A percentile compares a stretch with the other conserved stretches of the same genome.
These are phyloP conservation scores for Phaonia tiefii DNA, from an alignment of 2,888 invertebrate genomes.

Conservation along the genomic window DNA sequence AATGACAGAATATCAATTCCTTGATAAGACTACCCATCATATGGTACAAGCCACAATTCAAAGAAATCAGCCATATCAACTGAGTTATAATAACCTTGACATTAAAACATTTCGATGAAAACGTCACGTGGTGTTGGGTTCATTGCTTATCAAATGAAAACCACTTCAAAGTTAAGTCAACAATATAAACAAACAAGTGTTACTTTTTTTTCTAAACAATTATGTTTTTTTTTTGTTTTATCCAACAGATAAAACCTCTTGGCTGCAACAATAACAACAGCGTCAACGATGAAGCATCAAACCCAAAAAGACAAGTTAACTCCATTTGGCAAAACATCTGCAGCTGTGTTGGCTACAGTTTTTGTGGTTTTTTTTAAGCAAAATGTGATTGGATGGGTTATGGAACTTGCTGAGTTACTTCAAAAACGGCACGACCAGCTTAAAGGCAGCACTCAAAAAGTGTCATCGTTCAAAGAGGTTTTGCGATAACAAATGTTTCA, in stretches of 20 bases:
- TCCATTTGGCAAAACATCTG: too few relatives aligned
- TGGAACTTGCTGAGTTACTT: constrained; percentile 57
- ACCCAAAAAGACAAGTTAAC: neutral
- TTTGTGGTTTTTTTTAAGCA: too few relatives aligned
- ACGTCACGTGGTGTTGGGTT: neutral
- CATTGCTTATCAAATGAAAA: constrained; percentile 31
- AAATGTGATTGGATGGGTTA: constrained; percentile 20
- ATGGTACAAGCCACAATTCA: neutral
- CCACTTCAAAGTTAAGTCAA: neutral
- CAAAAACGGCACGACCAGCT: neutral
- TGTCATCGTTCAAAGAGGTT: constrained; percentile 52
- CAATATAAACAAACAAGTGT: constrained; percentile 9
- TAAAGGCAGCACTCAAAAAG: constrained; percentile 37
- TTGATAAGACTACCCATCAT: too few relatives aligned
- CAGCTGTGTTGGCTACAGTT: constrained; percentile 17
- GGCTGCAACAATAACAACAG: neutral
- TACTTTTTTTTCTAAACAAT: too few relatives aligned
- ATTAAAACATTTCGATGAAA: constrained; percentile 20
- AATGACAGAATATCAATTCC: too few relatives aligned
- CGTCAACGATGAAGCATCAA: neutral
- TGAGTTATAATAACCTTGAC: constrained; percentile 18
- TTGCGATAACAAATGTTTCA: neutral
- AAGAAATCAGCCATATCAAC: constrained; percentile 6
- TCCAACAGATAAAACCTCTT: neutral
- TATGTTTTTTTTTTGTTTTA: neutral